Evolutionary conservation across 2,888 invertebrate genomes (phyloP), one percentile per base, ranked within the genome.

Genomic region (Apamea monoglypha): DNA sequence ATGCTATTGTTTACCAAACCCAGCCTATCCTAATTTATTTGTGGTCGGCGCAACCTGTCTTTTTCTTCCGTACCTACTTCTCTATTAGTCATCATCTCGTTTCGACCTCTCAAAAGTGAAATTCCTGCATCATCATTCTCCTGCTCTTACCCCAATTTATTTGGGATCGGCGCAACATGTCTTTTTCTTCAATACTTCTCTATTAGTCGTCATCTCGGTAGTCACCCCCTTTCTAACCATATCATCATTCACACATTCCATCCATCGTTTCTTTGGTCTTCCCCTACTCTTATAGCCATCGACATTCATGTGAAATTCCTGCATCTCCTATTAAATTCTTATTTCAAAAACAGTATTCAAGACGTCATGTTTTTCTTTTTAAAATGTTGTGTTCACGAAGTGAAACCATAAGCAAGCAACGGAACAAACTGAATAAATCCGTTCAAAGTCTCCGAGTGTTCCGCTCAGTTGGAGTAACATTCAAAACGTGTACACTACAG

Each of bases 381-480:
- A 29, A 53, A 78, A 56, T 63, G 32, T 83, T 56, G 36, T 44
- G 59, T 63, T 47, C 47, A 29, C 12, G 56, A 81, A 53, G 53
- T 70, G 67, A 16, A 53, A 66, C 12, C 21, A 68, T 29, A 36
- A 61, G 16, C 63, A 84, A 80, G 12, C 68, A 59, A 69, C 59
- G 36, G 59, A 70, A 80, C 44, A 70, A 14, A 73, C 70, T 80
- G 36, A 74, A 84, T 56, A 81, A 79, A 79, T 71, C 53, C 47
- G 71, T 79, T 61, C 50, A 32, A 79, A 82, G 53, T 80, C n/a
- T 53, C 21, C 44, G n/a, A 80, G 74, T 70, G 74, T 82, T 84
- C 10, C 32, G 64, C 85, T 50, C 12, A 64, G 80, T 66, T 64
- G 59, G 47, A 80, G 84, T 64, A 5, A 67, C 59, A 25, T 71